Evolutionary conservation across 2,888 invertebrate species (phyloP), one percentile per base, ranked within the genome.

Genomic region (Amorpha juglandis): DNA sequence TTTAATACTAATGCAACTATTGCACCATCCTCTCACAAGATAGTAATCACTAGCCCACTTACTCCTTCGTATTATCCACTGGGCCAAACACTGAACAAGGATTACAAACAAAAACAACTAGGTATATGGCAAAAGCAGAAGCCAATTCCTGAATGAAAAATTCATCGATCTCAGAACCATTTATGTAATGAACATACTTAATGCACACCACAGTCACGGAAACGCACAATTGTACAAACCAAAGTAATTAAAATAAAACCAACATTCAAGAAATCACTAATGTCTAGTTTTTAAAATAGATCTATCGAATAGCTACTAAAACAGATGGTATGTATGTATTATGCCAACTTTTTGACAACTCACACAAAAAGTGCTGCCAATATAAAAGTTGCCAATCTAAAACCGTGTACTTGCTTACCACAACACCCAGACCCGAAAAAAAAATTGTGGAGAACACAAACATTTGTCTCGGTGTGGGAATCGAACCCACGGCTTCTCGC

Each of bases 321-420:
- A 89, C 88, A 91, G 90, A 90, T 89, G 89, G 90, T 86, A 55
- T 0, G 8, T 33, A 33, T 55, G 77, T 77, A n/a, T 78, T 78
- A 82, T 88, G 91, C 89, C 91, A 91, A 90, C 86, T 85, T 88
- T 88, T 88, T 90, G 90, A 90, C 90, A 89, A 88, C 85, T 78
- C 75, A 79, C 74, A 70, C 53, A 11, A 3, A 38, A 6, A 63
- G 68, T 74, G 70, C 16, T 64, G 64, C 52, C 38, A 42, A 42
- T 27, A 14, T 55, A 45, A 12, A 27, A 27, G 4, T n/a, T n/a
- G n/a, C n/a, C 1, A 27, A 27, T 27, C 1, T 27, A 27, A 27
- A 27, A 3, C 27, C 27, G 2, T 27, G 27, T 27, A n/a, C n/a
- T n/a, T n/a, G n/a, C n/a, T n/a, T n/a, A n/a, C n/a, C n/a, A n/a